Evolutionary conservation across 2,797 vertebrate genomes (phyloP).

Genomic region (Sciurus vulgaris): DNA sequence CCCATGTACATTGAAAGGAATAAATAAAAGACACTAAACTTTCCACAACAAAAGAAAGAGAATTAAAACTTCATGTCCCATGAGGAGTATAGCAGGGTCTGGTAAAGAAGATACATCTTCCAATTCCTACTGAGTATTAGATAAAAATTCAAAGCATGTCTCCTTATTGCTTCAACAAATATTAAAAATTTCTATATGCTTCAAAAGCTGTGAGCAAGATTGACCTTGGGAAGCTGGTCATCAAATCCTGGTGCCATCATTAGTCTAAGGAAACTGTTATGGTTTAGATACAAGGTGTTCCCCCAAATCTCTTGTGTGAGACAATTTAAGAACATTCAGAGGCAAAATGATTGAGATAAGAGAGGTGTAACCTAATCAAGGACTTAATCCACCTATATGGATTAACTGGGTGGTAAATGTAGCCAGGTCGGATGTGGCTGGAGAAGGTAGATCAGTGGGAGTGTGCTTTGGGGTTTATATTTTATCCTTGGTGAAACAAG

Average conservation of each 20-base stretch:
- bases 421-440: too few relatives aligned
- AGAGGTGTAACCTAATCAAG: too few relatives aligned
- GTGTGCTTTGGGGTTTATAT: too few relatives aligned
- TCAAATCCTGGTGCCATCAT: neutral
- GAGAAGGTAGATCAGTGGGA: too few relatives aligned
- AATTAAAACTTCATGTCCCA: conserved; percentile 4
- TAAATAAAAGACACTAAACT: conserved; percentile 10
- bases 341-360: too few relatives aligned
- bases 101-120: neutral
- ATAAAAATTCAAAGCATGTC: neutral
- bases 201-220: neutral
- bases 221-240: neutral
- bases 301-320: too few relatives aligned
- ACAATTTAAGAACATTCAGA: too few relatives aligned
- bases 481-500: too few relatives aligned
- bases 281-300: too few relatives aligned
- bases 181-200: neutral
- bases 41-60: neutral
- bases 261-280: neutral
- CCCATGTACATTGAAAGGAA: neutral
- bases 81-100: neutral
- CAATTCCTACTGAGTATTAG: neutral
- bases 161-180: neutral
- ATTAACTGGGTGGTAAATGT: too few relatives aligned
- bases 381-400: too few relatives aligned